phyloP scores from a whole-genome alignment of 2,888 invertebrate genomes.

The Drosophila dives region DNA sequence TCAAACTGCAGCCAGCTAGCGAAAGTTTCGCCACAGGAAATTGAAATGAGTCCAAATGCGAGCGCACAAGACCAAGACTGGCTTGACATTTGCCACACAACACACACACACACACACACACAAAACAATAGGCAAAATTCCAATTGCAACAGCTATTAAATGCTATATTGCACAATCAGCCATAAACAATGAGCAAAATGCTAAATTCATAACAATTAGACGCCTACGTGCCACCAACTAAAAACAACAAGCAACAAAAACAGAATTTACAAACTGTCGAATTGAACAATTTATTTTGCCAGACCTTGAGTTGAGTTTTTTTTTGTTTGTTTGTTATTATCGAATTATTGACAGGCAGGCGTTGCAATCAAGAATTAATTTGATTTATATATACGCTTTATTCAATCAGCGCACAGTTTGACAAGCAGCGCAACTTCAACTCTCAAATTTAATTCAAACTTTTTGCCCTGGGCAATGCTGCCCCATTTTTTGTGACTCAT shows the following conservation, averaged over 20 bases:
- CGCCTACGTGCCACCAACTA: slow-evolving; percentile 64
- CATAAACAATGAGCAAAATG: slow-evolving; percentile 25
- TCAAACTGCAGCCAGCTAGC: slow-evolving; percentile 61
- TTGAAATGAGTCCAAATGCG: slow-evolving; percentile 12
- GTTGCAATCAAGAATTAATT: slow-evolving; percentile 33
- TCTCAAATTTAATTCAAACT: slow-evolving; percentile 20
- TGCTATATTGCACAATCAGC: slow-evolving; percentile 60
- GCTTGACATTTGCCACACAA: slow-evolving; percentile 57
- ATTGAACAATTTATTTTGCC: slow-evolving; percentile 31
- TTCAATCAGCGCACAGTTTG: slow-evolving; percentile 39
- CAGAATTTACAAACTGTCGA: slow-evolving; percentile 30
- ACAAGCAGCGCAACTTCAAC: slow-evolving; percentile 2
- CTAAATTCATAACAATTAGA: slow-evolving; percentile 67
- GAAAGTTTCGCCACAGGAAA: slow-evolving; percentile 51
- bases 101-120: slow-evolving; percentile 12
- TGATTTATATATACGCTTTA: slow-evolving; percentile 56
- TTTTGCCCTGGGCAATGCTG: background rate
- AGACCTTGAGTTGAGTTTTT: slow-evolving; percentile 46
- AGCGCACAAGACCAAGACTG: slow-evolving; percentile 1
- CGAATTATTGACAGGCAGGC: slow-evolving; percentile 52
- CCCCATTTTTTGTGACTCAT: slow-evolving; percentile 17
- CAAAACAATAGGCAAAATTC: slow-evolving; percentile 50
- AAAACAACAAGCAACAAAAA: slow-evolving; percentile 6
- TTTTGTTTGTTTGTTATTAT: slow-evolving; percentile 13
- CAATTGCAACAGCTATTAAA: slow-evolving; percentile 50